Conservation (phyloP, 2,888 invertebrate genomes). For the Penaeus monodon region DNA sequence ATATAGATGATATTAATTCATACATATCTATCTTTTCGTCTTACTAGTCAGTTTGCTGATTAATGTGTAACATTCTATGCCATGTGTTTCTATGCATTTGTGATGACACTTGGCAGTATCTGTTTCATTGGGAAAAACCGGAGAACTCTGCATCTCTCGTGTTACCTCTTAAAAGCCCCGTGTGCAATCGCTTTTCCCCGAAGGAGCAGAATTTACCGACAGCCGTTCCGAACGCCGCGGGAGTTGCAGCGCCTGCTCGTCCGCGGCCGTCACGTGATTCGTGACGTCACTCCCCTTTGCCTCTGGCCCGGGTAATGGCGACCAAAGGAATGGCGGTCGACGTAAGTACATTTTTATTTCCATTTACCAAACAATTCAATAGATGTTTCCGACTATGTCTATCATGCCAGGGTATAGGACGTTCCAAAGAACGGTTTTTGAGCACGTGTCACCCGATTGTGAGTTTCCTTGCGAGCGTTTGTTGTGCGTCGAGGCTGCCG, state of each 20-base stretch:
- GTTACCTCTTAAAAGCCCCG: no score
- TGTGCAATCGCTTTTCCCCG: no score
- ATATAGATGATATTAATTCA: no score
- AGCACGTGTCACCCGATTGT: background rate
- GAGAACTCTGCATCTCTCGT: no score
- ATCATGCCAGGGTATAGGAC: background rate
- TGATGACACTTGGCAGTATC: no score
- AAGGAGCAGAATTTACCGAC: no score
- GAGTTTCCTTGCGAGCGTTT: background rate
- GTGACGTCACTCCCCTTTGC: slow-evolving; percentile 25
- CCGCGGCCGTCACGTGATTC: slow-evolving; percentile 4
- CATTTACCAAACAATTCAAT: background rate
- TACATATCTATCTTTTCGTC: no score
- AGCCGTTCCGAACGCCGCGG: background rate
- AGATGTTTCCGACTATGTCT: background rate
- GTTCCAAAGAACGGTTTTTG: background rate
- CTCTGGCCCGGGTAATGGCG: slow-evolving; percentile 27
- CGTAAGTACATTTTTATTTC: slow-evolving; percentile 25
- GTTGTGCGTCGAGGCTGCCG: background rate
- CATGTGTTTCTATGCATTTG: no score
- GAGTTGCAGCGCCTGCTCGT: slow-evolving; percentile 23
- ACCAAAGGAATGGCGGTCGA: slow-evolving; percentile 32
- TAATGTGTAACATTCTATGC: no score
- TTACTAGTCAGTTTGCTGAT: no score
- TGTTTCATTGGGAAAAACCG: no score